Percentiles rank a stretch among this genome's conserved stretches.
Evolutionary conservation across 2,113 vertebrate species (phyloP).

Genomic region (Tenrec ecaudatus): DNA sequence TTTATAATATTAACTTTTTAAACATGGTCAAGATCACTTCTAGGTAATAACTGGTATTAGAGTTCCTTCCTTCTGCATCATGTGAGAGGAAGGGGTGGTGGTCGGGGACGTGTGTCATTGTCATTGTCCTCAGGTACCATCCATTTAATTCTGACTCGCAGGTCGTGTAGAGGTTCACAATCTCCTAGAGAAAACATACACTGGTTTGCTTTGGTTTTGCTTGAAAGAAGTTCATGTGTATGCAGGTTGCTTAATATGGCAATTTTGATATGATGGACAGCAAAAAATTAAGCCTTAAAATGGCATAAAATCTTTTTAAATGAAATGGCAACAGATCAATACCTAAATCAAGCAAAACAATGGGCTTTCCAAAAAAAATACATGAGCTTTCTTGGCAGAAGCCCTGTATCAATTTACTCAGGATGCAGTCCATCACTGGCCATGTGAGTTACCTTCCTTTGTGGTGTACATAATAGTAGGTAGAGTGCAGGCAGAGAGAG

Average conservation of each 20-base stretch:
- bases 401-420: neutral
- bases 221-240: neutral
- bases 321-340: neutral
- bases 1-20: neutral
- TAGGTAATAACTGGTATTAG: neutral
- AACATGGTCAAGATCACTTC: neutral
- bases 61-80: neutral
- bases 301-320: conserved; percentile 8
- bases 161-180: neutral
- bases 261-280: neutral
- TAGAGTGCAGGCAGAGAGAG: neutral
- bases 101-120: neutral
- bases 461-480: neutral
- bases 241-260: neutral
- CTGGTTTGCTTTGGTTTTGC: neutral
- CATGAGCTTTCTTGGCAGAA: conserved; percentile 10
- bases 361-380: neutral
- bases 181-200: conserved; percentile 33
- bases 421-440: neutral
- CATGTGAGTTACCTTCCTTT: neutral
- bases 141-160: neutral
- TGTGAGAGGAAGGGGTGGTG: neutral
- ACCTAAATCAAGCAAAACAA: neutral
- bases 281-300: conserved; percentile 16
- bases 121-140: neutral